Evolutionary conservation across 35 echinoderm and acorn worm species (phyloP), one percentile per base, ranked within the genome.

Genomic region (Acanthaster planci): DNA sequence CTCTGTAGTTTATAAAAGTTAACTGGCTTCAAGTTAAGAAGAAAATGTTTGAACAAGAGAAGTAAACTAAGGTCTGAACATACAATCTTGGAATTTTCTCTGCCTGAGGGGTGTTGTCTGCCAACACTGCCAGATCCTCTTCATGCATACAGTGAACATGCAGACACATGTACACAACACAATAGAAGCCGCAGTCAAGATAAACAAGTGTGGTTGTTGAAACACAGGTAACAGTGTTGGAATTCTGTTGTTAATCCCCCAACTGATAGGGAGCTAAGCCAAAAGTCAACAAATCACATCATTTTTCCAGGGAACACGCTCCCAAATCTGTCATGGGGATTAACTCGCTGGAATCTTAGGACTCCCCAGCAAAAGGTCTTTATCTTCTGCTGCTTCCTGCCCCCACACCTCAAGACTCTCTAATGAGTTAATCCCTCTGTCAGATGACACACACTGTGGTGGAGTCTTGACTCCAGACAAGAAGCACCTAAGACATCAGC

Each of bases 341-440:
- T 72, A 72, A 72, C 64, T 72, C 64, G 4, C 26, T 72, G 64
- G 64, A 72, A 72, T 72, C 34, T 72, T 8, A 10, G 30, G 34
- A 31, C 64, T 8, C 42, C 42, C 42, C n/a, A n/a, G n/a, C n/a
- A 47, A 47, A 4, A 47, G 12, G 42, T 47, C 12, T 47, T 12
- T 47, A 12, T 47, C 42, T 47, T 4, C 30, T 72, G 29, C n/a
- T n/a, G n/a, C n/a, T 26, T 72, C 26, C 64, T 29, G 19, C 26
- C 34, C 30, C 34, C 18, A 72, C 10, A 72, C 15, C 26, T 35
- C 26, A 26, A 72, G 29, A 72, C 15, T 1, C 34, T 26, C 64
- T 72, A 72, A 72, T 72, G 64, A 72, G 64, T 72, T 72, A 72
- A 72, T 72, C 64, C 64, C 64, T 26, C 64, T 34, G 34, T 72